These are phyloP conservation scores for Electrona antarctica DNA, from an alignment of 2,113 vertebrate genomes.

Conservation along the genomic window DNA sequence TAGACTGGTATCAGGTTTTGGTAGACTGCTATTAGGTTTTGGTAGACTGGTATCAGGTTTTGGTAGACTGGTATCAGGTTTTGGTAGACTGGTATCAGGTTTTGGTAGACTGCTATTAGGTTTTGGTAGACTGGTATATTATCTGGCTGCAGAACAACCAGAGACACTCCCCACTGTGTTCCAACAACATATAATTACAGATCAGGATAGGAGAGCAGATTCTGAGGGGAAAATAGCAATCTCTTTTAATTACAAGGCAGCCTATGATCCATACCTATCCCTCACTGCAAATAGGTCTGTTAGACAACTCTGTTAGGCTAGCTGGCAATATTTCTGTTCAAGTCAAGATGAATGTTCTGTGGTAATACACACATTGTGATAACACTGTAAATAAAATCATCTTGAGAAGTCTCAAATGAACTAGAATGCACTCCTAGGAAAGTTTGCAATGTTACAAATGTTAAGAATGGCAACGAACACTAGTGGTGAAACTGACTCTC, in stretches of 20 bases:
- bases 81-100: neutral
- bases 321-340: constrained; percentile 60
- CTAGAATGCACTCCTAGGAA: neutral
- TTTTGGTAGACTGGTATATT: constrained; percentile 25
- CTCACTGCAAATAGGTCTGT: constrained; percentile 66
- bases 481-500: neutral
- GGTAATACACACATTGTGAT: neutral
- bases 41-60: no score
- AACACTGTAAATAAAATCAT: constrained; percentile 9
- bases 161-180: constrained; percentile 74
- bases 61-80: no score
- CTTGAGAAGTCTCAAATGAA: neutral
- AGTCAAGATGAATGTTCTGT: constrained; percentile 16
- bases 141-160: constrained; percentile 69
- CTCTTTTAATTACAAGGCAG: constrained; percentile 76
- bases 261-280: constrained; percentile 69
- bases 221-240: constrained; percentile 76
- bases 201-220: constrained; percentile 74
- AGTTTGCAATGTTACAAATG: neutral
- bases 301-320: constrained; percentile 47
- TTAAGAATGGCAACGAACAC: no score
- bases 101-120: neutral
- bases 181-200: constrained; percentile 79
- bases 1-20: no score
- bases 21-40: no score